Base-by-base conservation (phyloP, 2,113 vertebrate genomes). In the Azemiops feae region DNA sequence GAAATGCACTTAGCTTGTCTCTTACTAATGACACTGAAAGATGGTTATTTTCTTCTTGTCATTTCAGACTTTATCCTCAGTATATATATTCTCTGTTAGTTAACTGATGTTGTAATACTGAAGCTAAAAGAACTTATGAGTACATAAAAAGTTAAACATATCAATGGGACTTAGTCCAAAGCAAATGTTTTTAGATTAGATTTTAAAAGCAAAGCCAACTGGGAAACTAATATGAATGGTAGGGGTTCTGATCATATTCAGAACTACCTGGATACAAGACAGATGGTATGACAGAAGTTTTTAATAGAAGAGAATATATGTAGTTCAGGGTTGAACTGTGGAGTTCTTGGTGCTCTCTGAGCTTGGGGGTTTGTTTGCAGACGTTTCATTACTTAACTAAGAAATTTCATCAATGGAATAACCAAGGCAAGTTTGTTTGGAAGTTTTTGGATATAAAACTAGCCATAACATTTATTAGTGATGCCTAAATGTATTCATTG, bases 1-100 rank as follows among this genome's bases (percentile, higher is more conserved):
- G 89, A 39, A 81, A 54, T 94, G 58, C 92, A 91, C 11, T 85
- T 87, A 57, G 22, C 60, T 22, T 81, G n/a, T 12, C 89, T 93
- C 74, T n/a, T 86, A 25, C 81, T 22, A 87, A 91, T 45, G 92
- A 50, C 20, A 93, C 86, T 43, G 50, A 20, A 74, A 74, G 14
- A 30, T 88, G 50, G 86, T n/a, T 52, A 55, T 89, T 89, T 60
- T 60, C 45, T 27, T 30, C 23, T 14, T 23, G 4, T 50, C 12
- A n/a, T 47, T 57, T 57, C 53, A 57, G 52, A 54, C 64, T 54
- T 91, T 58, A 43, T 91, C 53, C 11, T 39, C 22, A 30, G 53
- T 90, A 58, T 58, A 54, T 55, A 85, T 91, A 45, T 85, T 52
- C 20, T 50, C 64, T 85, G 34, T 87, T 91, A 60, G 20, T n/a